phyloP scores from a whole-genome alignment of 2,888 invertebrate species.

The Teleogryllus oceanicus region DNA sequence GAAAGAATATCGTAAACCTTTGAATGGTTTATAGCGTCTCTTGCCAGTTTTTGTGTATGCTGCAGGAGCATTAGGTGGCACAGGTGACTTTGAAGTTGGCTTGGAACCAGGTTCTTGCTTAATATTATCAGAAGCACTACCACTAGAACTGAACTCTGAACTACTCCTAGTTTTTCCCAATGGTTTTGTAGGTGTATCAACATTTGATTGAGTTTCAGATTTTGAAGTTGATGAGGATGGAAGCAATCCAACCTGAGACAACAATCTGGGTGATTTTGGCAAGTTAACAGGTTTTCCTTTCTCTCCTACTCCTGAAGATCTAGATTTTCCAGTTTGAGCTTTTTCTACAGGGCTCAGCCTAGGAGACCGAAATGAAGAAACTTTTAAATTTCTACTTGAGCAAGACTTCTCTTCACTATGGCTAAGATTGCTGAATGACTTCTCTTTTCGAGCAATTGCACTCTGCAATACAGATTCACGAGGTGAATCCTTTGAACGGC shows the following conservation, averaged over 20 bases:
- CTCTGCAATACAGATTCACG: conserved; percentile 62
- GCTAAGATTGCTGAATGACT: conserved; percentile 54
- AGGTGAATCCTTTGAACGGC: conserved; percentile 59
- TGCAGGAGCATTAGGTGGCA: conserved; percentile 19
- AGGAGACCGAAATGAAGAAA: conserved; percentile 28
- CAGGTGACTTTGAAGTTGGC: conserved; percentile 12
- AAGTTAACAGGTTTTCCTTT: not conserved
- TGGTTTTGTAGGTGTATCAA: not conserved
- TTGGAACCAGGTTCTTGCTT: conserved; percentile 21
- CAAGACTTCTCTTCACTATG: conserved; percentile 32
- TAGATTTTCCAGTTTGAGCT: not conserved
- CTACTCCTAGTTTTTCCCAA: not conserved
- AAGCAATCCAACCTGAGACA: conserved; percentile 4
- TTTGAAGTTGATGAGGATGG: not conserved
- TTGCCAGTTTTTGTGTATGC: conserved; percentile 39
- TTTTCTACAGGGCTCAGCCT: conserved; percentile 24
- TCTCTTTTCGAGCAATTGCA: conserved; percentile 70
- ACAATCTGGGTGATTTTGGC: conserved; percentile 24
- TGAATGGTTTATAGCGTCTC: conserved; percentile 38
- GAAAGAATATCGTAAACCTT: conserved; percentile 40
- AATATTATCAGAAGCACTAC: not conserved
- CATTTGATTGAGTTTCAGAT: conserved; percentile 11
- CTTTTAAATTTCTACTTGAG: conserved; percentile 29
- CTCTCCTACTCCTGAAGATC: not conserved
- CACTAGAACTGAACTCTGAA: not conserved